Base-by-base conservation (phyloP, 2,113 vertebrate species). In the Neodontobutis hainanensis region DNA sequence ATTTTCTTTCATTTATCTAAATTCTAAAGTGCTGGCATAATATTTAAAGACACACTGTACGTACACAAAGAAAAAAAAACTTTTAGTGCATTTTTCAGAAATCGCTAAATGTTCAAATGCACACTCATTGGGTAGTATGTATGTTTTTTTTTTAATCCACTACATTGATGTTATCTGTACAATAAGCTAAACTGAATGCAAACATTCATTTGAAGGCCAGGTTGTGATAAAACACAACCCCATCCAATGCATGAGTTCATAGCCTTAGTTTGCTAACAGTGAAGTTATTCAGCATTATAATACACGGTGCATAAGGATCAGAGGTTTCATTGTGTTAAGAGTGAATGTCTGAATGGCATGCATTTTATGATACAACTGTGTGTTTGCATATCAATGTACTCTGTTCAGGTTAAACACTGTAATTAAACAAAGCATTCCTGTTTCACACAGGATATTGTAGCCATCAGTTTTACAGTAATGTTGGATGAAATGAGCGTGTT, bases 21-120 rank as follows among this genome's bases (percentile, higher is more conserved):
- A 72, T 86, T 86, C 84, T 92, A 91, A 93, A 92, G 90, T 92
- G 88, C 91, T 90, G 88, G 85, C 88, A 63, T 91, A 84, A 83
- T 83, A 65, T 90, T 84, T 81, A 84, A 87, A 70, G 72, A 87
- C 73, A 88, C 63, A 86, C 53, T 43, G 56, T 43, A 58, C 73
- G 83, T 61, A 78, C 71, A 87, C 69, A 62, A 61, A 27, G 19
- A 27, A 27, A 27, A 55, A 85, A 49, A 87, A 85, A 84, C 72
- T 62, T 84, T 83, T 84, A 86, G 85, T 88, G 86, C 87, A 88
- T 85, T 84, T 87, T 75, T 77, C 61, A 44, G 78, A 85, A 85
- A 85, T 63, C 83, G 81, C 80, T 51, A n/a, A 64, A 66, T 60
- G 48, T 84, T 85, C 44, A 81, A 79, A 85, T 70, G 78, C 75